Conservation (phyloP, 2,888 invertebrate genomes). For the Brassicogethes aeneus region DNA sequence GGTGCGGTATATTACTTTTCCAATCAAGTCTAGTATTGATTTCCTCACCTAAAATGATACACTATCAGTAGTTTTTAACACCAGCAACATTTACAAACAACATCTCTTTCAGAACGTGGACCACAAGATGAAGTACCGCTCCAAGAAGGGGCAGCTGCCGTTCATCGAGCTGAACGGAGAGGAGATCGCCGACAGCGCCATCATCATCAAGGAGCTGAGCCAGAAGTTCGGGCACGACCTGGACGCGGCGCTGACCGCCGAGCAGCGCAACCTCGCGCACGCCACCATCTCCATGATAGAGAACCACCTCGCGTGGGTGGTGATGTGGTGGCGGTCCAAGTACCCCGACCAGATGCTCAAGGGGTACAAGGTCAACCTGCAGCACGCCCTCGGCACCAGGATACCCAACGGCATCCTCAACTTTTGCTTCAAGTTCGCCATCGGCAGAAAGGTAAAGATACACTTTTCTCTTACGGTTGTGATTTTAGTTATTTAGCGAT, state of each 20-base stretch:
- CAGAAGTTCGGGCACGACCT: conserved; percentile 76
- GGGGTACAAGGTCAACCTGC: conserved; percentile 86
- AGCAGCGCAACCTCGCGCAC: conserved; percentile 81
- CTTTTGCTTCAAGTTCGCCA: conserved; percentile 82
- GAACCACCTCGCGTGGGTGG: conserved; percentile 87
- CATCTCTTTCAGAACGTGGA: conserved; percentile 96
- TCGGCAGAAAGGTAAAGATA: conserved; percentile 66
- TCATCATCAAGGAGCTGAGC: conserved; percentile 81
- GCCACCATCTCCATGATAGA: conserved; percentile 93
- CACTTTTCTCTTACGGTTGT: conserved; percentile 16
- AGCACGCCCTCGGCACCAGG: conserved; percentile 78
- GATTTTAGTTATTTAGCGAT: too few relatives aligned
- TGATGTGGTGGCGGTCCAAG: conserved; percentile 87
- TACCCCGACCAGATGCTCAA: conserved; percentile 82
- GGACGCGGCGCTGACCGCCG: conserved; percentile 71
- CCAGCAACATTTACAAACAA: too few relatives aligned
- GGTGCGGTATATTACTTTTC: too few relatives aligned
- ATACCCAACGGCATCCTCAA: conserved; percentile 82
- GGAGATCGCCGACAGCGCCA: conserved; percentile 85
- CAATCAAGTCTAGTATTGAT: too few relatives aligned
- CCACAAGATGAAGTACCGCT: conserved; percentile 88
- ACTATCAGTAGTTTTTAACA: too few relatives aligned
- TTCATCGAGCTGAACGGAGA: conserved; percentile 93
- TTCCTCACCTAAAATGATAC: too few relatives aligned
- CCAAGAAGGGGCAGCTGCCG: conserved; percentile 89